Percentiles rank a stretch among this genome's conserved stretches.
Conservation (phyloP, 1,140 invertebrate species). For the Argopecten irradians region DNA sequence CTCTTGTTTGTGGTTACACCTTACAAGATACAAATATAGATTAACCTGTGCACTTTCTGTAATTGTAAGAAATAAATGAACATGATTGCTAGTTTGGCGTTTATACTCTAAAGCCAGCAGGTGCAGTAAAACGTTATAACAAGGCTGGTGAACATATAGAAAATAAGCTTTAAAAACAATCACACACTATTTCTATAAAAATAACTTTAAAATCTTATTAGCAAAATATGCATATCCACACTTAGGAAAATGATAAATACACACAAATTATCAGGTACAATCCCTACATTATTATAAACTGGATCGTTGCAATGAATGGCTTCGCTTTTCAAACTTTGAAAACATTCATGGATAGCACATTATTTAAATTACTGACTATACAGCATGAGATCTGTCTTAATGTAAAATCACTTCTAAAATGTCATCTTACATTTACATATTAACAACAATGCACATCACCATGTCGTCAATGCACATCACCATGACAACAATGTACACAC, state of each 20-base stretch:
- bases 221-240: background rate
- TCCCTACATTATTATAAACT: background rate
- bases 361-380: no score
- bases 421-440: background rate
- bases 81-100: background rate
- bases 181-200: background rate
- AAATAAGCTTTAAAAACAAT: background rate
- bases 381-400: background rate
- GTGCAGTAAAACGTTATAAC: background rate
- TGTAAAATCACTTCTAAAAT: background rate
- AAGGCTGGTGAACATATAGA: background rate
- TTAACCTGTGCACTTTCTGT: background rate
- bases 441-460: background rate
- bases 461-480: background rate
- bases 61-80: background rate
- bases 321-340: no score
- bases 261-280: background rate
- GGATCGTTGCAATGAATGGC: no score
- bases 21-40: background rate
- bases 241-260: background rate
- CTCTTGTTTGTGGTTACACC: no score
- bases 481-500: background rate
- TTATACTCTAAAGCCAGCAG: background rate
- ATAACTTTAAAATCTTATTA: background rate
- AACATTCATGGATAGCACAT: background rate